Conservation (phyloP, 2,797 vertebrate species). For the Pteropus rufus region DNA sequence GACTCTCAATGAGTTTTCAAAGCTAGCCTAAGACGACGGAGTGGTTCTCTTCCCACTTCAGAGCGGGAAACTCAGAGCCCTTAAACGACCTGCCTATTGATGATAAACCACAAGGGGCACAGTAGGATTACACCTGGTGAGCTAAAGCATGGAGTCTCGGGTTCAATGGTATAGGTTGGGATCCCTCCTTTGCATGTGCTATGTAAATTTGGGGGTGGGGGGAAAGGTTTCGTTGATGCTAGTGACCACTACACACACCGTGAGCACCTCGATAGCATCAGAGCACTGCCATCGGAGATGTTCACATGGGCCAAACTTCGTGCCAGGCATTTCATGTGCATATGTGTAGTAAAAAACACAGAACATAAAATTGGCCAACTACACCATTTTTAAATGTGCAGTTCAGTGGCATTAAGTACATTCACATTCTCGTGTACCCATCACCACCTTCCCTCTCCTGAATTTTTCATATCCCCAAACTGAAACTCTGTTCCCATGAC, state of each 20-base stretch:
- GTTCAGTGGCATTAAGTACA: background rate
- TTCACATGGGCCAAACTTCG: background rate
- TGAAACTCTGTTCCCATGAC: background rate
- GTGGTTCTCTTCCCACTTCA: background rate
- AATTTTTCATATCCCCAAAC: background rate
- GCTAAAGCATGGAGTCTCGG: no score
- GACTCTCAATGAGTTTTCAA: background rate
- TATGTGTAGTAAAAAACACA: accelerated
- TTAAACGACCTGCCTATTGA: background rate
- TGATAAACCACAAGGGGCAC: accelerated
- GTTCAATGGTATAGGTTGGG: background rate
- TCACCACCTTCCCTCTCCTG: background rate
- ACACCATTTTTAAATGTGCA: background rate
- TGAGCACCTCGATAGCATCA: accelerated
- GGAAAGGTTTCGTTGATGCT: background rate
- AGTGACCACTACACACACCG: accelerated
- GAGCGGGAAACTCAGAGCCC: background rate
- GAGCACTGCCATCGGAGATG: accelerated
- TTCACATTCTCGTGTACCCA: accelerated
- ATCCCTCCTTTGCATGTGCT: background rate
- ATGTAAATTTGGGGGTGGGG: background rate
- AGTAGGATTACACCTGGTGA: background rate
- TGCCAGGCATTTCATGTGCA: background rate
- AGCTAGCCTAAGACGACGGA: background rate
- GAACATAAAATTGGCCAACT: accelerated